A percentile compares a stretch with the other conserved stretches of the same genome.
Conservation (phyloP, 2,797 vertebrate genomes). For the Hoplostethus atlanticus region DNA sequence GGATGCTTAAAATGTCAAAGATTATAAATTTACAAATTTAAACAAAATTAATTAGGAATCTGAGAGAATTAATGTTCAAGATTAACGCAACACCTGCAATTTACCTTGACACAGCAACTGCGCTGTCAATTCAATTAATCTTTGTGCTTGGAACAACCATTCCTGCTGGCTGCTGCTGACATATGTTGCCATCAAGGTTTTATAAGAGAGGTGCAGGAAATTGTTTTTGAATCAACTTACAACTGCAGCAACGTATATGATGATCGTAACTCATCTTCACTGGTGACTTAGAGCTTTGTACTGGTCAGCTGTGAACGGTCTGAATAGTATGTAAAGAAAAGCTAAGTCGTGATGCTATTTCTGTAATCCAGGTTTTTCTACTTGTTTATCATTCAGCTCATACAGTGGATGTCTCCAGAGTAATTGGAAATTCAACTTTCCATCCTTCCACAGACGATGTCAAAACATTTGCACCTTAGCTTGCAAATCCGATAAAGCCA, state of each 20-base stretch:
- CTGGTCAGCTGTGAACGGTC: not conserved
- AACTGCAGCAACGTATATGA: not conserved
- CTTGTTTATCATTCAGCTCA: conserved; percentile 43
- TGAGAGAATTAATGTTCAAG: not conserved
- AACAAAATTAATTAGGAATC: not conserved
- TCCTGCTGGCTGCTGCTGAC: no score
- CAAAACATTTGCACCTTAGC: conserved; percentile 68
- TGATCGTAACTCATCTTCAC: not conserved
- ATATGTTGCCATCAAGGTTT: no score
- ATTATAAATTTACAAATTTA: not conserved
- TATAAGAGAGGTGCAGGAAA: no score
- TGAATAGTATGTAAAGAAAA: not conserved
- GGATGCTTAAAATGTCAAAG: not conserved
- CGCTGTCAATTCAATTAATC: not conserved
- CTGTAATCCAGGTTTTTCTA: not conserved
- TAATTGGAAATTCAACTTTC: conserved; percentile 59
- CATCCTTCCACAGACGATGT: conserved; percentile 42
- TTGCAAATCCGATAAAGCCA: conserved; percentile 67
- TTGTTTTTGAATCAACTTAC: no score
- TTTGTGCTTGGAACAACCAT: no score
- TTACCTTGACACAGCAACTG: not conserved
- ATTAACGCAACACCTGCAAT: conserved; percentile 1
- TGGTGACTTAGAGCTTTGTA: not conserved
- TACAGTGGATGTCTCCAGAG: conserved; percentile 11
- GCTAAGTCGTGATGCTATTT: not conserved